phyloP scores from a whole-genome alignment of 2,113 vertebrate species.

The Sphaerodactylus townsendi region DNA sequence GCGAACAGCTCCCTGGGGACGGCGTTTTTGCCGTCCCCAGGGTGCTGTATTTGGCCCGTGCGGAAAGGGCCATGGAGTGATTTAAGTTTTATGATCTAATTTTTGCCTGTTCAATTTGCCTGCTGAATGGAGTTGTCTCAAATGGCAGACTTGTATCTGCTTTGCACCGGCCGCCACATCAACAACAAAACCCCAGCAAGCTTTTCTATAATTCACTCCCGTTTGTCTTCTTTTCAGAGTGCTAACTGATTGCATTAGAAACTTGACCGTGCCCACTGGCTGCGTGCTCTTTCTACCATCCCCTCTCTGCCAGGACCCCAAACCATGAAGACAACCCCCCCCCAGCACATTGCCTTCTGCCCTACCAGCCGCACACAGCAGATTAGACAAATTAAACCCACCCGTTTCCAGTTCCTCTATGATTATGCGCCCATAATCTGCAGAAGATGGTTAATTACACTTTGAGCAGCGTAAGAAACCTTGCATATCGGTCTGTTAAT shows the following conservation, averaged over 20 bases:
- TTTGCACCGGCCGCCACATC: slow-evolving; percentile 28
- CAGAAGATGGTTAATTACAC: slow-evolving; percentile 70
- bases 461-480: slow-evolving; percentile 64
- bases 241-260: slow-evolving; percentile 30
- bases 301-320: slow-evolving; percentile 19
- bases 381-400: slow-evolving; percentile 64
- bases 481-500: slow-evolving; percentile 70
- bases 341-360: slow-evolving; percentile 38
- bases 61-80: too few relatives aligned
- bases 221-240: slow-evolving; percentile 5
- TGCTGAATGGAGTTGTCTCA: slow-evolving; percentile 26
- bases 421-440: slow-evolving; percentile 66
- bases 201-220: slow-evolving; percentile 15
- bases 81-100: neutral
- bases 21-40: too few relatives aligned
- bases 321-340: slow-evolving; percentile 48
- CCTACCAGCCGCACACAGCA: slow-evolving; percentile 55
- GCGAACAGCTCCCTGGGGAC: too few relatives aligned
- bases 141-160: neutral
- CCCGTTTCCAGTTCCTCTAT: slow-evolving; percentile 58
- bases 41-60: too few relatives aligned
- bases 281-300: slow-evolving; percentile 30
- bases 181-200: slow-evolving; percentile 4
- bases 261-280: slow-evolving; percentile 33
- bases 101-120: neutral